Evolutionary conservation across 2,113 vertebrate species (phyloP), one percentile per base, ranked within the genome.

Genomic region (Gambusia holbrooki): DNA sequence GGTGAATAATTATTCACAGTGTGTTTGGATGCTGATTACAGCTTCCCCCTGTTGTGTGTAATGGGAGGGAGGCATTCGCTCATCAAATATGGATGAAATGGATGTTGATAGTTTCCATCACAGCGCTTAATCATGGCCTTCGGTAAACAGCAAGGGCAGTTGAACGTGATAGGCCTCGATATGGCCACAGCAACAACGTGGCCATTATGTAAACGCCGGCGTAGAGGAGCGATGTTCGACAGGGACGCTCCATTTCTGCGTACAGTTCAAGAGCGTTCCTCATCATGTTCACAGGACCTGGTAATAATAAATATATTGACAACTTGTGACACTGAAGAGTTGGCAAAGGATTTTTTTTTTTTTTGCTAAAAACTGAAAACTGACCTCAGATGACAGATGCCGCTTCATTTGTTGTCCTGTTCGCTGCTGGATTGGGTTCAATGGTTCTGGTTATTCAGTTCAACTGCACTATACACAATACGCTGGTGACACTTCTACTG

Each of bases 11-110:
- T 87, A 88, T 88, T 85, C 91, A 82, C 86, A 84, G 86, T 88
- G 86, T 92, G 87, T 88, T 87, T 80, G 71, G 75, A 82, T 77
- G 88, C 77, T 92, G 92, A 93, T 93, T 93, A 92, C 83, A 84
- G 80, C 82, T 66, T 88, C 71, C 87, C 79, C 87, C 87, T 69
- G 90, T 88, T 89, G 88, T 76, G 84, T 89, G 87, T 74, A 83
- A 80, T 83, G 65, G 84, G 81, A 76, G 62, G 72, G 79, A 90
- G 87, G 87, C 76, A 40, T 84, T 85, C 76, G 32, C 87, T 92
- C 86, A 92, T 92, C 86, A 91, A 92, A 92, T 93, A 92, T 91
- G 82, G 87, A 92, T 92, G 87, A 86, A 90, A 91, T 76, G 81
- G 87, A 87, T 87, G 88, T 86, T 79, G 85, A 86, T 87, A 77